Percentiles rank a stretch among this genome's conserved stretches.
Evolutionary conservation across 2,888 invertebrate species (phyloP).

Genomic region (Tenthredo livida): DNA sequence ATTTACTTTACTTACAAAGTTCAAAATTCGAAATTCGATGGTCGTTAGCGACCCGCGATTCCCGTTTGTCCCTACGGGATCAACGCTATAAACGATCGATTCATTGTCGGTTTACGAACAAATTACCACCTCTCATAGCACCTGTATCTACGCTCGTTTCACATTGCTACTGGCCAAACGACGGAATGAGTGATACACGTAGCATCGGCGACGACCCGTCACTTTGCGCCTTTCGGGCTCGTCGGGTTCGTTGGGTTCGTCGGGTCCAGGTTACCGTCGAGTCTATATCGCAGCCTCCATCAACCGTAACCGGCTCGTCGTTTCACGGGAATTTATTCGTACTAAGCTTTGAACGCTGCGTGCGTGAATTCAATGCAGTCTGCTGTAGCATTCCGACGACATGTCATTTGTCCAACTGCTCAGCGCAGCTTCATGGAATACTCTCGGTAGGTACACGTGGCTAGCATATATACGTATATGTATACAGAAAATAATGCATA

Average conservation of each 20-base stretch:
- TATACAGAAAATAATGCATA: neutral
- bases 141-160: neutral
- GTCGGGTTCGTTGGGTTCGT: slow-evolving; percentile 19
- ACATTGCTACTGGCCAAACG: neutral
- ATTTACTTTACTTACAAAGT: neutral
- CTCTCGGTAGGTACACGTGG: slow-evolving; percentile 22
- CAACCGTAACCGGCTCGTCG: slow-evolving; percentile 31
- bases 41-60: neutral
- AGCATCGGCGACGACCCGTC: slow-evolving; percentile 26
- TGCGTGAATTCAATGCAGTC: slow-evolving; percentile 46
- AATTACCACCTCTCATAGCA: neutral
- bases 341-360: slow-evolving; percentile 41
- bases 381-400: slow-evolving; percentile 28
- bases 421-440: slow-evolving; percentile 32
- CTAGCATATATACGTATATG: neutral
- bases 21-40: slow-evolving; percentile 15
- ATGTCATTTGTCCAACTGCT: slow-evolving; percentile 51
- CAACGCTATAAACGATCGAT: slow-evolving; percentile 1
- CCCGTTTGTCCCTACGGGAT: neutral
- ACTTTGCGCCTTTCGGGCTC: slow-evolving; percentile 31
- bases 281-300: slow-evolving; percentile 19
- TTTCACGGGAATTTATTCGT: slow-evolving; percentile 47
- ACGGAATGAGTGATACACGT: slow-evolving; percentile 35
- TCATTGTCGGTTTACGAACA: slow-evolving; percentile 9
- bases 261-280: neutral